Base-by-base conservation (phyloP, 2,888 invertebrate genomes). In the Branchipolynoe longqiensis region DNA sequence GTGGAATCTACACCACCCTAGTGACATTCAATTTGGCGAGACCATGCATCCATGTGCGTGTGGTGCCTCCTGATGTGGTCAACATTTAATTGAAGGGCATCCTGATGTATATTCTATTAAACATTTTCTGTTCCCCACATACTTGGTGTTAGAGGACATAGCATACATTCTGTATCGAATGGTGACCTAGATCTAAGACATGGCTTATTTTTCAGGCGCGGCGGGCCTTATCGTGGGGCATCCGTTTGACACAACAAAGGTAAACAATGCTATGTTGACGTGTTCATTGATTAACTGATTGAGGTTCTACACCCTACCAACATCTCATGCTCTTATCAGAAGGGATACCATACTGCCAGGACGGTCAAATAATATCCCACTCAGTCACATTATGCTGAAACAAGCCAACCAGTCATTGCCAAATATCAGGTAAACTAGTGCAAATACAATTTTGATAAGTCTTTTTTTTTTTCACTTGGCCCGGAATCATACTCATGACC, bases 221-320 rank as follows among this genome's bases (percentile, higher is more conserved):
- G 84, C 86, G 31, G 86, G 86, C 3, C 62, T 86, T 18, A 40
- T 86, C 0, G 84, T 86, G 31, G 86, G 86, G 22, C 86, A 86
- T 40, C 86, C 86, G 18, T 86, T 86, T 64, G 86, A 86, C 36
- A 86, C 86, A 48, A 86, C 86, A 22, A 86, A 86, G 85, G 86
- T 86, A 59, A 14, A 74, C 22, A 6, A 36, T 40, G 6, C 12
- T 4, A 3, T 31, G n/a, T 59, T n/a, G n/a, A n/a, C n/a, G n/a
- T n/a, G n/a, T n/a, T n/a, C n/a, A n/a, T 73, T 33, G 41, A 33
- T 36, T 48, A 28, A 48, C 22, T 33, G 14, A 31, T 59, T 59
- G n/a, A 33, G 33, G 59, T 3, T 59, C 59, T 8, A 31, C 33
- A 74, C 6, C 8, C n/a, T 81, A 3, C 38, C 40, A 48, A 33